Conservation (phyloP, 2,113 vertebrate genomes). For the Kryptolebias marmoratus region DNA sequence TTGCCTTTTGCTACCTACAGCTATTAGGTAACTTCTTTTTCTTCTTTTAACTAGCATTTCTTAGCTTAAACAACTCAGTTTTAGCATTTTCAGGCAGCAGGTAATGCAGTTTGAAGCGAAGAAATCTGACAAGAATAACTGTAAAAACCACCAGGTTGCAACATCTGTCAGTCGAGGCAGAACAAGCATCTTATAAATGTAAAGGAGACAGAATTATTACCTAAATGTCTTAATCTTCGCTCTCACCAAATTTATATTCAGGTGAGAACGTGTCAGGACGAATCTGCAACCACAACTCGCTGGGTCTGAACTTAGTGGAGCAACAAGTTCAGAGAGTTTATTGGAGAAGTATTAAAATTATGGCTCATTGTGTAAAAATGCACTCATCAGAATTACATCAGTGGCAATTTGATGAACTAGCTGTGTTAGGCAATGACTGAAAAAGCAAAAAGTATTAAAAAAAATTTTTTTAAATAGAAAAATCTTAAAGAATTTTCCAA, state of each 20-base stretch:
- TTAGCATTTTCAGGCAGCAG: not conserved
- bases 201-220: not conserved
- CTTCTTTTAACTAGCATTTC: no score
- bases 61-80: no score
- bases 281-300: not conserved
- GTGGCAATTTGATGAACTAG: no score
- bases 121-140: not conserved
- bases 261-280: slow-evolving; percentile 4
- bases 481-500: no score
- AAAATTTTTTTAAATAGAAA: no score
- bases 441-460: not conserved
- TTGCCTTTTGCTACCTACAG: no score
- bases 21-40: no score
- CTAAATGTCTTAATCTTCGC: slow-evolving; percentile 8
- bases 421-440: no score
- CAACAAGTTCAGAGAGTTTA: not conserved
- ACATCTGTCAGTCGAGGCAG: not conserved
- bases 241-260: slow-evolving; percentile 5
- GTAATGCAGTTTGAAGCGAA: not conserved
- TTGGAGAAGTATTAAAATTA: not conserved
- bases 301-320: not conserved
- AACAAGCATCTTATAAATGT: not conserved
- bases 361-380: no score
- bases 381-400: no score
- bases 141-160: not conserved